phyloP scores from a whole-genome alignment of 2,113 vertebrate species.

The Pollachius pollachius region DNA sequence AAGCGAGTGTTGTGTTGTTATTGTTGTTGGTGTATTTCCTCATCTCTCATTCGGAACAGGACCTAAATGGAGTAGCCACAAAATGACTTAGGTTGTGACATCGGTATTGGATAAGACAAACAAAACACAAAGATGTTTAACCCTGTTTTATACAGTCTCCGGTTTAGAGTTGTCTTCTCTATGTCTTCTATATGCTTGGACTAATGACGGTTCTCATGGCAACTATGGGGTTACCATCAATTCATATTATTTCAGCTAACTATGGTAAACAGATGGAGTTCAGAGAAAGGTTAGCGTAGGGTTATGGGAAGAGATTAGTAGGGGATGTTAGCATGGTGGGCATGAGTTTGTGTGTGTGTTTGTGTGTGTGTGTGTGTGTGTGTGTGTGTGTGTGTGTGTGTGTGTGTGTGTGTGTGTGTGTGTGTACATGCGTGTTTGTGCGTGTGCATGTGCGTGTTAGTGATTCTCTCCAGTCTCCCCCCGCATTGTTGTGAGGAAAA shows the following conservation, averaged over 20 bases:
- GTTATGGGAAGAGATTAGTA: slow-evolving; percentile 37
- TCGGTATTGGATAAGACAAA: no score
- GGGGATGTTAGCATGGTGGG: slow-evolving; percentile 6
- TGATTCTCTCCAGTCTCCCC: not conserved
- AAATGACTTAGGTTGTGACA: no score
- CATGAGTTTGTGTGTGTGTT: not conserved
- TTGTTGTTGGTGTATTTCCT: not conserved
- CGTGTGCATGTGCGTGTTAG: not conserved
- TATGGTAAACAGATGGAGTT: slow-evolving; percentile 32
- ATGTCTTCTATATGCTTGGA: slow-evolving; percentile 5
- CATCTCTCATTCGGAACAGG: no score
- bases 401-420: not conserved
- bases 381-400: slow-evolving; percentile 1
- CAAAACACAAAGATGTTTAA: no score
- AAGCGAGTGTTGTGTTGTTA: no score
- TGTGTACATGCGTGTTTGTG: not conserved
- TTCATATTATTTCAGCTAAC: slow-evolving; percentile 15
- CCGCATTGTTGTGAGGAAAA: slow-evolving; percentile 24
- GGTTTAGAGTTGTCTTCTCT: not conserved
- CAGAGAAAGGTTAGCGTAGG: slow-evolving; percentile 39
- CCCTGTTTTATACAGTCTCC: no score
- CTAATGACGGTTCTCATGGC: slow-evolving; percentile 17
- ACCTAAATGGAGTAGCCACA: no score
- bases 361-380: slow-evolving; percentile 1
- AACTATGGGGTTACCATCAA: slow-evolving; percentile 31